Base-by-base conservation (phyloP, 2,888 invertebrate genomes). In the Sminthurides aquaticus region DNA sequence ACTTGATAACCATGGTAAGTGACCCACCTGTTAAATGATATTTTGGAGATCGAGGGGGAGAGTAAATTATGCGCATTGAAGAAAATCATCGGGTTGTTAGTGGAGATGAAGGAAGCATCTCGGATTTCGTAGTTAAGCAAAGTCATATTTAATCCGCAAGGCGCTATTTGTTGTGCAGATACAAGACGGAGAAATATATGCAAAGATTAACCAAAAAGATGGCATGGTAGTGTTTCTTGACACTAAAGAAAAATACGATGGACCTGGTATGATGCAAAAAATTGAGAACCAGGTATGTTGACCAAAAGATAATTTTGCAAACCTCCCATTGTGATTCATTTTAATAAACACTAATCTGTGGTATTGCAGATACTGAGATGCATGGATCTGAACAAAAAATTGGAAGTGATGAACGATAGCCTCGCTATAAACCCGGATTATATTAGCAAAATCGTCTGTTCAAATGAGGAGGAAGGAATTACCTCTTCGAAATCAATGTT, bases 151-250 rank as follows among this genome's bases (percentile, higher is more conserved):
- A n/a, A n/a, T n/a, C n/a, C n/a, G n/a, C n/a, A n/a, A n/a, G n/a
- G n/a, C n/a, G n/a, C n/a, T n/a, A n/a, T n/a, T 54, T 11, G 20
- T 20, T 54, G 20, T 54, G 20, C n/a, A 95, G 94, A 97, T 98
- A 76, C 94, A 95, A 81, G 93, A 94, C 78, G 90, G 91, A 62
- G 94, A 96, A 82, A 97, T 98, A 75, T 95, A 89, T 81, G 97
- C 97, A 27, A 90, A 91, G 76, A 96, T 98, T 73, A 95, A 96
- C 81, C 93, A 96, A 81, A 92, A 91, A 79, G 96, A 97, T 80
- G 96, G 97, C 18, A 97, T 97, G 96, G 96, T 98, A 20, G 85
- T 93, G 62, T 98, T 98, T 78, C 86, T 91, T 75, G 96, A 97
- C 77, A 92, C 91, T 79, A 95, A 95, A 11, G 95, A 96, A 78